These are phyloP conservation scores for Monochamus saltuarius DNA, from an alignment of 1,140 invertebrate species.

Conservation along the genomic window DNA sequence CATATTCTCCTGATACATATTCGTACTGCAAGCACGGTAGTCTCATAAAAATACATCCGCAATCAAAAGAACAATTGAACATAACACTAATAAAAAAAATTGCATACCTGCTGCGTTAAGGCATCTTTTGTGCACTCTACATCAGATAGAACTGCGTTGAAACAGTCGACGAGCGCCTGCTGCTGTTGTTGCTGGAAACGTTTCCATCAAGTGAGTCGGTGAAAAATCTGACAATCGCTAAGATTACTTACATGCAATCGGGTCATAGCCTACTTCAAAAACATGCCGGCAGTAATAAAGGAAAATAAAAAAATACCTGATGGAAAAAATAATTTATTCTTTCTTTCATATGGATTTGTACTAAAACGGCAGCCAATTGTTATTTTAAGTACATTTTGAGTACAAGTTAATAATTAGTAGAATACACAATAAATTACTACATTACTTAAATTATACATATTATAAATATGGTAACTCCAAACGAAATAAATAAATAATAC, in stretches of 20 bases:
- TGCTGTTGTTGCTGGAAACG: background rate
- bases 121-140: slow-evolving; percentile 25
- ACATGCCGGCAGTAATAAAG: slow-evolving; percentile 9
- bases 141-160: slow-evolving; percentile 13
- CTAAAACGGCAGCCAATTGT: background rate
- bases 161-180: background rate
- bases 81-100: background rate
- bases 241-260: background rate
- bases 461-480: background rate
- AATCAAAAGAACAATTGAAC: background rate
- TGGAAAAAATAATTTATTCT: slow-evolving; percentile 14
- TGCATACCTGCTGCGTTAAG: slow-evolving; percentile 12
- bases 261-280: background rate
- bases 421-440: background rate
- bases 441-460: background rate
- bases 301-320: slow-evolving; percentile 18
- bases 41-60: no score
- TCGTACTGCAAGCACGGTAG: slow-evolving; percentile 17
- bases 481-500: background rate
- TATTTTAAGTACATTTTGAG: background rate
- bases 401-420: slow-evolving; percentile 3
- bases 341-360: background rate
- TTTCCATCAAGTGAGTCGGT: no score
- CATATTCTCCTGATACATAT: slow-evolving; percentile 22
- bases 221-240: slow-evolving; percentile 4